Evolutionary conservation across 2,113 vertebrate genomes (phyloP), one percentile per base, ranked within the genome.

Genomic region (Hymenochirus boettgeri): DNA sequence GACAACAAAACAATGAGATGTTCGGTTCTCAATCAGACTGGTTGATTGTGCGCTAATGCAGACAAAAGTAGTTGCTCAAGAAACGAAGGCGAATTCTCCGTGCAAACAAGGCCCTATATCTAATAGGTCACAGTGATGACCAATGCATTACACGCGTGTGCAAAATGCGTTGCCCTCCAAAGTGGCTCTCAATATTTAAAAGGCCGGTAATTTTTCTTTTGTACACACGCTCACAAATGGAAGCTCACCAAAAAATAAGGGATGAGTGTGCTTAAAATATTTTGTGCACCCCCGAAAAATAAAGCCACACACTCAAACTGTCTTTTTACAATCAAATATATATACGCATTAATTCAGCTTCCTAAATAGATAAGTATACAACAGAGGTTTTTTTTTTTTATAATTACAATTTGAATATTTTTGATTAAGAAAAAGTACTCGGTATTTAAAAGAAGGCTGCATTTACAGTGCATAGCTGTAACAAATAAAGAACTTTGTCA

Each of bases 381-480:
- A 85, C 91, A 91, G 86, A 84, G 80, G 85, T 86, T 88, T 92
- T 80, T 90, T n/a, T 88, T 81, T 91, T 88, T 86, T 87, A 88
- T 91, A 83, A 90, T 92, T 92, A 96, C 91, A 92, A 90, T 92
- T n/a, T 90, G 82, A 82, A 93, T 96, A 98, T 91, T 97, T 87
- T 91, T 80, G 86, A 91, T 95, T 45, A 53, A 95, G 94, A 93
- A 98, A 96, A 90, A 78, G 82, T 92, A 77, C 78, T 88, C 88
- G 82, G 86, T 82, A 83, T 92, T 90, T 88, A 91, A 95, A 99
- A 91, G 87, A 96, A 97, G 89, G 94, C 93, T 96, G 93, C 89
- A 88, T 97, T 96, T 97, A 98, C 95, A 98, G 95, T 97, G 96
- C 95, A 97, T 97, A 97, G 94, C 95, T 93, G 92, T 97, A 99